Evolutionary conservation across 2,888 invertebrate genomes (phyloP).

Genomic region (Ectropis crepuscularia): DNA sequence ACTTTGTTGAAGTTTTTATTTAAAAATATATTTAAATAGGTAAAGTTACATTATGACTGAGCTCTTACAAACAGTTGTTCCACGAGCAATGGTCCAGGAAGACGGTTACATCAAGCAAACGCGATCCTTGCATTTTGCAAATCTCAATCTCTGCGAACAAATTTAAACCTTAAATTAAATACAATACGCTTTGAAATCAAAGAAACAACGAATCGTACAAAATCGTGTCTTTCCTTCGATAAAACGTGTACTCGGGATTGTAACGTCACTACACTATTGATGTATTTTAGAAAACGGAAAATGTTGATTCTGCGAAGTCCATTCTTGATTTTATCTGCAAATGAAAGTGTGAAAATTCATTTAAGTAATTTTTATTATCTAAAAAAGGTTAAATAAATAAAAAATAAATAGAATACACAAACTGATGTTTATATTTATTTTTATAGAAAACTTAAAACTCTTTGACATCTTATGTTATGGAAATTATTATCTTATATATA

Average conservation of each 20-base stretch:
- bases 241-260: constrained; percentile 29
- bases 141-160: constrained; percentile 12
- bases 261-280: constrained; percentile 27
- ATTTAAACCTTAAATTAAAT: constrained; percentile 2
- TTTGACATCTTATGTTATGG: too few relatives aligned
- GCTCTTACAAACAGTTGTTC: constrained; percentile 59
- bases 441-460: too few relatives aligned
- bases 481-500: too few relatives aligned
- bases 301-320: constrained; percentile 10
- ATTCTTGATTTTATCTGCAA: background rate
- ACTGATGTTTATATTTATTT: too few relatives aligned
- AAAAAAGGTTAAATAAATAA: too few relatives aligned
- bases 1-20: too few relatives aligned
- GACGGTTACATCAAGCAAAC: constrained; percentile 61
- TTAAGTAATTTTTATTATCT: too few relatives aligned
- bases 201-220: background rate
- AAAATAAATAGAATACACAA: too few relatives aligned
- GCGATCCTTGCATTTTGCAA: constrained; percentile 26
- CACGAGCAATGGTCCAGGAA: constrained; percentile 61
- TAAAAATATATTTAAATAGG: too few relatives aligned
- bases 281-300: constrained; percentile 23
- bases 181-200: background rate
- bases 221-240: constrained; percentile 31
- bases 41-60: constrained; percentile 42
- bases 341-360: too few relatives aligned